These are phyloP conservation scores for Aselliscus stoliczkanus DNA, from an alignment of 2,797 vertebrate species.

Conservation along the genomic window DNA sequence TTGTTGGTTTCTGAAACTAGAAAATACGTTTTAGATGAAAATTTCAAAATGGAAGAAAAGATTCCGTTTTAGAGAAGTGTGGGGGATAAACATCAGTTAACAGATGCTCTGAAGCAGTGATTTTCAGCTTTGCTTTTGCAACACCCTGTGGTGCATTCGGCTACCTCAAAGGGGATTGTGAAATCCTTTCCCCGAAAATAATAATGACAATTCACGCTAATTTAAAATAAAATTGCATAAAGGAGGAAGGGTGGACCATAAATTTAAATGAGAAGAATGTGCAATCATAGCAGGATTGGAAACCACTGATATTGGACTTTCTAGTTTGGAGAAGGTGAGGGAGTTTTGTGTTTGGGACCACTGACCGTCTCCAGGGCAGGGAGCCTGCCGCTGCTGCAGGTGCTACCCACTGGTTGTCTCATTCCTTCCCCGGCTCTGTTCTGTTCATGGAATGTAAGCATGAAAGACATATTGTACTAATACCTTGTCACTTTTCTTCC, in stretches of 20 bases:
- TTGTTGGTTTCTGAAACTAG: constrained; percentile 23
- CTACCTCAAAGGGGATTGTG: constrained; percentile 52
- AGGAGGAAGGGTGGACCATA: constrained; percentile 48
- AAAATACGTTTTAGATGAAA: constrained; percentile 7
- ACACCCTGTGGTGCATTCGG: constrained; percentile 41
- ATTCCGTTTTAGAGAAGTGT: constrained; percentile 2
- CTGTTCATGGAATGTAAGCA: not conserved
- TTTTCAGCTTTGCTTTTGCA: constrained; percentile 55
- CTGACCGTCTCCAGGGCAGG: not conserved
- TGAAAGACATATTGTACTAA: not conserved
- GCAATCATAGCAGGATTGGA: not conserved
- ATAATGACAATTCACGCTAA: constrained; percentile 58
- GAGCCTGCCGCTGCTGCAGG: not conserved
- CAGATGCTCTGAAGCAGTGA: constrained; percentile 15
- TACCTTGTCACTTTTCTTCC: not conserved
- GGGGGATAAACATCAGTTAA: constrained; percentile 21
- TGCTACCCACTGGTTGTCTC: not conserved
- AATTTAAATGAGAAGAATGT: constrained; percentile 4
- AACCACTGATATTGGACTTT: not conserved
- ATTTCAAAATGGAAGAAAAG: constrained; percentile 10
- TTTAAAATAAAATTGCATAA: constrained; percentile 63
- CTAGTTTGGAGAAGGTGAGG: not conserved
- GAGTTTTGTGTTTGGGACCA: not conserved
- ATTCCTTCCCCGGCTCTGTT: not conserved
- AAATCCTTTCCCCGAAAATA: constrained; percentile 55